Conservation (phyloP, 2,113 vertebrate genomes). For the Apistogramma diplotaenia region DNA sequence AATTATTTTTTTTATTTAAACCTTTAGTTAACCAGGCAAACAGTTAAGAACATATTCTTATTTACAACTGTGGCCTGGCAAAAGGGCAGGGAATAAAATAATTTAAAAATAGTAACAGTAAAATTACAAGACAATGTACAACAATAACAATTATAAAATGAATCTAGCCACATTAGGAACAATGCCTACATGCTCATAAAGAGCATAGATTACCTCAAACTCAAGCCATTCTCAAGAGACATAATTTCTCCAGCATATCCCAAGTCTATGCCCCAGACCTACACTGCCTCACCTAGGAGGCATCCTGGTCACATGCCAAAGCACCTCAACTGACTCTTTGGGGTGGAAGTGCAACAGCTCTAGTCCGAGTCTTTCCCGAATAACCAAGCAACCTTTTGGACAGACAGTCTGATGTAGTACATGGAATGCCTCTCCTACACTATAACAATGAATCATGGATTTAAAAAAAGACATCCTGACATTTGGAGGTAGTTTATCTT, state of each 20-base stretch:
- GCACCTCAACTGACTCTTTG: neutral
- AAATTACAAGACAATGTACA: no score
- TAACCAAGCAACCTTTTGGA: neutral
- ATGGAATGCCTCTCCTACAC: no score
- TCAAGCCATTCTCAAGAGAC: neutral
- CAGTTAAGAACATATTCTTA: no score
- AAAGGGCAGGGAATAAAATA: no score
- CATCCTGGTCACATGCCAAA: neutral
- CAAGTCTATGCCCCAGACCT: no score
- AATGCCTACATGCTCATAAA: neutral
- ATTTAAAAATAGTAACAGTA: no score
- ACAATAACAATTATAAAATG: no score
- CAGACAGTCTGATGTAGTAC: neutral
- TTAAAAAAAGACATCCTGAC: neutral
- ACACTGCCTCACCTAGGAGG: neutral
- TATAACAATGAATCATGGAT: neutral
- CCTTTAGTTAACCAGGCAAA: no score
- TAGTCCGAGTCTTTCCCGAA: neutral
- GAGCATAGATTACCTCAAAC: neutral
- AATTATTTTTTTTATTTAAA: no score
- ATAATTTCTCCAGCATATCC: neutral
- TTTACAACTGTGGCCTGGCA: no score
- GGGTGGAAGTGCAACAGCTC: no score
- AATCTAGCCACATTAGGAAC: no score
- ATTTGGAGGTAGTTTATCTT: neutral